A percentile compares a stretch with the other conserved stretches of the same genome.
Evolutionary conservation across 2,797 vertebrate species (phyloP).

Genomic region (Simalia tracyae): DNA sequence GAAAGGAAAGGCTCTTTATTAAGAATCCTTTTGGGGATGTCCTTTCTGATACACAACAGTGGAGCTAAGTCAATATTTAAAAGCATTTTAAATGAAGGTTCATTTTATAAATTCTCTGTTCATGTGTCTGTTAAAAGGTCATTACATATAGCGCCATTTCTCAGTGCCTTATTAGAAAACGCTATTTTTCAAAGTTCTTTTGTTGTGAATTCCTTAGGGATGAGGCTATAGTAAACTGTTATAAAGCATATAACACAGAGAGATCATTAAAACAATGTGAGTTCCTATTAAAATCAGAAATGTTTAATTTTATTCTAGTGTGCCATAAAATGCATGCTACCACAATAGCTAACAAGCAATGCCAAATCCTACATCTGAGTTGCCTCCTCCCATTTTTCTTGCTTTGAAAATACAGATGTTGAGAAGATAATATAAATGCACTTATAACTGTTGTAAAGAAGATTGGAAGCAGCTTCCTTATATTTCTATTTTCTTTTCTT

Average conservation of each 20-base stretch:
- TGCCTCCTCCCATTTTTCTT: not conserved
- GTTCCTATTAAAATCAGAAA: conserved; percentile 69
- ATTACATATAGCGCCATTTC: conserved; percentile 67
- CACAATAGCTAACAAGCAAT: conserved; percentile 63
- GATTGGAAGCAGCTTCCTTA: not conserved
- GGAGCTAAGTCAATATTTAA: conserved; percentile 64
- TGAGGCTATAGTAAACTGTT: conserved; percentile 70
- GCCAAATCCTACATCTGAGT: conserved; percentile 69
- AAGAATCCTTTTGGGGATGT: conserved; percentile 36
- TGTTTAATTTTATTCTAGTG: conserved; percentile 69
- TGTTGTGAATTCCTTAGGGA: conserved; percentile 74
- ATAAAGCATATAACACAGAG: conserved; percentile 63
- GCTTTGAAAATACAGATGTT: conserved; percentile 75
- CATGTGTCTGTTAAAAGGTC: conserved; percentile 60
- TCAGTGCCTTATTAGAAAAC: conserved; percentile 65
- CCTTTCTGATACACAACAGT: conserved; percentile 53
- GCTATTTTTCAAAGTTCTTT: conserved; percentile 43
- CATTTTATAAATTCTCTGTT: conserved; percentile 57
- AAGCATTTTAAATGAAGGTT: conserved; percentile 59
- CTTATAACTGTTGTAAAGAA: not conserved
- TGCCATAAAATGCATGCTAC: conserved; percentile 63
- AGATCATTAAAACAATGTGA: conserved; percentile 72
- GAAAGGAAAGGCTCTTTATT: conserved; percentile 31
- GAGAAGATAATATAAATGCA: not conserved
- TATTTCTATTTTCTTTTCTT: not conserved